Percentiles rank a stretch among this genome's conserved stretches.
These are phyloP conservation scores for Megamerina dolium DNA, from an alignment of 2,888 invertebrate species.

Conservation along the genomic window DNA sequence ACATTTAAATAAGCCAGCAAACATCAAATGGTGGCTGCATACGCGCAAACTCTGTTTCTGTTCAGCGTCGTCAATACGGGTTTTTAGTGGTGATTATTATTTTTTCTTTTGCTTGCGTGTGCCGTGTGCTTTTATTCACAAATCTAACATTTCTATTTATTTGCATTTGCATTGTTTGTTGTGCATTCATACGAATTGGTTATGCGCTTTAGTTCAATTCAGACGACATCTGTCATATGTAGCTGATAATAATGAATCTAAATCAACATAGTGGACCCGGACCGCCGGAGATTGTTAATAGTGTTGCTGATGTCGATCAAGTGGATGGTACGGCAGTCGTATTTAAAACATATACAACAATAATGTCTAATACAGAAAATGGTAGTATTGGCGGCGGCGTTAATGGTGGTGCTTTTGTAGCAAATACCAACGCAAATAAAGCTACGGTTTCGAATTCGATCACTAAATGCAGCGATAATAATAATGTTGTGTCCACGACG, in stretches of 20 bases:
- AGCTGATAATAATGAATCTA: constrained; percentile 49
- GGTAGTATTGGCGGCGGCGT: constrained; percentile 1
- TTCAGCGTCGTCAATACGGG: too few relatives aligned
- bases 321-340: constrained; percentile 22
- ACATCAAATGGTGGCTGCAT: too few relatives aligned
- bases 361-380: constrained; percentile 3
- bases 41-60: too few relatives aligned
- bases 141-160: too few relatives aligned
- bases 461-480: constrained; percentile 5
- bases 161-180: too few relatives aligned
- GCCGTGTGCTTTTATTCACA: too few relatives aligned
- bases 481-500: not conserved
- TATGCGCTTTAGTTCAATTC: constrained; percentile 18
- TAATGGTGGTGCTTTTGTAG: not conserved
- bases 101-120: too few relatives aligned
- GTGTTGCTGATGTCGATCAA: constrained; percentile 19
- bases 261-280: constrained; percentile 50
- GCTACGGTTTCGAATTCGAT: not conserved
- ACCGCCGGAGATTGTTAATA: constrained; percentile 29
- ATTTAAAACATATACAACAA: constrained; percentile 13
- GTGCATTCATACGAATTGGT: too few relatives aligned
- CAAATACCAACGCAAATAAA: not conserved
- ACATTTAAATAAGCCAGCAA: too few relatives aligned
- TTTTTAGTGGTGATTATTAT: too few relatives aligned
- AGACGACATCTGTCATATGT: too few relatives aligned